Evolutionary conservation across 2,113 vertebrate genomes (phyloP), one percentile per base, ranked within the genome.

Genomic region (Mus spicilegus): DNA sequence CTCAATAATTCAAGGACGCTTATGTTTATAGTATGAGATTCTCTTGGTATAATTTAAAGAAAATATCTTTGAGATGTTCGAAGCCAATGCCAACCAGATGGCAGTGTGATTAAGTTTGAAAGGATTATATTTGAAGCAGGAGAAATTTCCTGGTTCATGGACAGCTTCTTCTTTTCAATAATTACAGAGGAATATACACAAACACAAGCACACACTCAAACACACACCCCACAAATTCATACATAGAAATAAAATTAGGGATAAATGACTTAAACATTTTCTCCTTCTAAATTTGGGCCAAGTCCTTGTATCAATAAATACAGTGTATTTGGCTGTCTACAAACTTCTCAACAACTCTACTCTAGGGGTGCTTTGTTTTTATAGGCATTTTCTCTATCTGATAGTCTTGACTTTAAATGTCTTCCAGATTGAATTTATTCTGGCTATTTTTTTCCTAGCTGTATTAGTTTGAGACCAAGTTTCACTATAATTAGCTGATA

Each of bases 31-130:
- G 56, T 89, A 46, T 91, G 54, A n/a, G 73, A 91, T 75, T 78
- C 73, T 94, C 46, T 42, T 80, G 82, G 69, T 42, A 17, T 67
- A 93, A 13, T 92, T 80, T 76, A 95, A 96, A 96, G 61, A 90
- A 91, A 97, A 96, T 0, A 0, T 87, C 30, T 96, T 89, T 91
- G 78, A 94, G 95, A 90, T 95, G 51, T 75, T 91, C 30, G 81
- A 91, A 94, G 51, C 46, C 76, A 63, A 17, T 54, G 78, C 94
- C 96, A 96, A 82, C 33, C 36, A 17, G 63, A 72, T 90, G 93
- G 94, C 63, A 87, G 73, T 80, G 85, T 95, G 95, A 95, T 94
- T 96, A 58, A 90, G 86, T 95, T 95, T 95, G 87, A 97, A 97
- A 96, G 93, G 80, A 92, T 69, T 95, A 16, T 87, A 94, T 94